Percentiles rank a stretch among this genome's conserved stretches.
phyloP scores from a whole-genome alignment of 2,888 invertebrate genomes.

The Campaea margaritaria region DNA sequence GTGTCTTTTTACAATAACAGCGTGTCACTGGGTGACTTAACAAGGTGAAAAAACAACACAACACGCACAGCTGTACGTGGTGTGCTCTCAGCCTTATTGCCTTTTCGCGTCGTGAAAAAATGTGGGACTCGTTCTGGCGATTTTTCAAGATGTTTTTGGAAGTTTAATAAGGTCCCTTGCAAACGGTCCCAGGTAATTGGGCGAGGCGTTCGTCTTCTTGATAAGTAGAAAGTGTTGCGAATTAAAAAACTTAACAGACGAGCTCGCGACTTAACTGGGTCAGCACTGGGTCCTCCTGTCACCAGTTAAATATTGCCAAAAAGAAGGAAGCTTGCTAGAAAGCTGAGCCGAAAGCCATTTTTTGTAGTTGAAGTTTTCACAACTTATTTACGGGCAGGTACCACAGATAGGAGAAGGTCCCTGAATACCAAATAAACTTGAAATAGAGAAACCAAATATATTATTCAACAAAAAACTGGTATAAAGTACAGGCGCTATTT shows the following conservation, averaged over 20 bases:
- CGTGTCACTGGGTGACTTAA: background rate
- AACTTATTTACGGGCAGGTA: background rate
- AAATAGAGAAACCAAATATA: conserved; percentile 29
- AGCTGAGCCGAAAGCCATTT: background rate
- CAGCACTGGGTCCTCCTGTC: conserved; percentile 4
- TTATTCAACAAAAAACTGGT: conserved; percentile 34
- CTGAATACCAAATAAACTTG: conserved; percentile 21
- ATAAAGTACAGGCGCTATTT: conserved; percentile 28
- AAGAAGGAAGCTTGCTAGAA: background rate
- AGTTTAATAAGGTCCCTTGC: conserved; percentile 43
- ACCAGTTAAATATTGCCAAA: conserved; percentile 1
- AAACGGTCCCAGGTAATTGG: conserved; percentile 34
- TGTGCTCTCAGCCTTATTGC: conserved; percentile 29
- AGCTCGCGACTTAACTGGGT: conserved; percentile 5
- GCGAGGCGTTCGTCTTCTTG: conserved; percentile 27
- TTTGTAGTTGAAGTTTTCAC: conserved; percentile 5
- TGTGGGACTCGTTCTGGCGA: conserved; percentile 41
- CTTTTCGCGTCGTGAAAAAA: conserved; percentile 40
- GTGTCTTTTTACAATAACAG: no score
- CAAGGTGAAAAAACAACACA: background rate
- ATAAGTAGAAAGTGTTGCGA: conserved; percentile 20
- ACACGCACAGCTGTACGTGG: background rate
- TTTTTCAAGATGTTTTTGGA: conserved; percentile 43
- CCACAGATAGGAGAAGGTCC: conserved; percentile 2
- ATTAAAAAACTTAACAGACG: conserved; percentile 28